These are phyloP conservation scores for Platyscapa corneri DNA, from an alignment of 1,140 invertebrate genomes.

Conservation along the genomic window DNA sequence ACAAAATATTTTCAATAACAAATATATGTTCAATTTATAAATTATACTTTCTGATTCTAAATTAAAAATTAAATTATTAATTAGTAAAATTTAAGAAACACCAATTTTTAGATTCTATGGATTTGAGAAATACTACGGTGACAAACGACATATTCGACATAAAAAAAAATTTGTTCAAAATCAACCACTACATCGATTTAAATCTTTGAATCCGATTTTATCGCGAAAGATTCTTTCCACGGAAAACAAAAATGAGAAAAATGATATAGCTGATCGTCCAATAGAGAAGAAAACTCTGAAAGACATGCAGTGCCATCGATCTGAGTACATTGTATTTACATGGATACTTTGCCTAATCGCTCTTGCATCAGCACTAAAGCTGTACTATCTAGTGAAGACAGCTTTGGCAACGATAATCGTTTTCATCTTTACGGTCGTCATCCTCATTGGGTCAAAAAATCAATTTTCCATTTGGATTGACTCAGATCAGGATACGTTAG, in stretches of 20 bases:
- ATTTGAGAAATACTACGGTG: conserved; percentile 1
- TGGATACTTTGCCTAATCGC: conserved; percentile 95
- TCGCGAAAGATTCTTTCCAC: conserved; percentile 59
- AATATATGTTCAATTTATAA: too few species aligned
- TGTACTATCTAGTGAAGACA: conserved; percentile 93
- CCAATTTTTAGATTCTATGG: conserved; percentile 12
- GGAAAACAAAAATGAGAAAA: not conserved
- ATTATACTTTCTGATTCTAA: too few species aligned
- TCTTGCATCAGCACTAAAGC: conserved; percentile 91
- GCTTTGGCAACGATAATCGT: conserved; percentile 86
- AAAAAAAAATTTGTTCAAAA: not conserved
- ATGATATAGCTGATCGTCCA: not conserved
- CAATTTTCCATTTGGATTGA: conserved; percentile 59
- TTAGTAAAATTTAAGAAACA: not conserved
- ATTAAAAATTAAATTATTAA: not conserved
- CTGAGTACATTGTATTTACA: conserved; percentile 93
- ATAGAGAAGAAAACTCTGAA: conserved; percentile 1
- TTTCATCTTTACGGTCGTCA: conserved; percentile 80
- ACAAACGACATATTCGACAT: conserved; percentile 5
- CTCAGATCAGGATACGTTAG: conserved; percentile 55
- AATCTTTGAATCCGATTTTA: not conserved
- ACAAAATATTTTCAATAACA: too few species aligned
- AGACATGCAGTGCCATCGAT: conserved; percentile 76
- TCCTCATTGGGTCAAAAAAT: conserved; percentile 77
- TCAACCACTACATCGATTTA: not conserved